These are phyloP conservation scores for Drosophila chauvacae DNA, from an alignment of 1,140 invertebrate species.

Conservation along the genomic window DNA sequence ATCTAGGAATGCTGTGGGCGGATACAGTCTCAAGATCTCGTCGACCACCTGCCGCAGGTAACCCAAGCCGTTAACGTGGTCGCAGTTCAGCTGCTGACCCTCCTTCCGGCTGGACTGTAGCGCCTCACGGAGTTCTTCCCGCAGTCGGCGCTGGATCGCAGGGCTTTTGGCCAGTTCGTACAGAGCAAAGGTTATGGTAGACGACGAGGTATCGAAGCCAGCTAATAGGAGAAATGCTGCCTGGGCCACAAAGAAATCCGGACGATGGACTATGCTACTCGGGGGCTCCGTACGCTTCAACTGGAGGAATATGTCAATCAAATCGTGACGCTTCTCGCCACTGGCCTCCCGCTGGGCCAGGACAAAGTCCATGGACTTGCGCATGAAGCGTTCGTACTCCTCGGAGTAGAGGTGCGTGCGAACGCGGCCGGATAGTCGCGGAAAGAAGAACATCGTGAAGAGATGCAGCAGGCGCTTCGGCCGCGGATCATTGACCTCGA, in stretches of 20 bases:
- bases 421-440: constrained; percentile 52
- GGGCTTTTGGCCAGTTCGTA: constrained; percentile 85
- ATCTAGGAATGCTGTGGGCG: constrained; percentile 86
- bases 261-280: constrained; percentile 46
- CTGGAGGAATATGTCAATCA: constrained; percentile 85
- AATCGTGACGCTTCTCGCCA: constrained; percentile 78
- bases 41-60: constrained; percentile 84
- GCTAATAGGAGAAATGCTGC: constrained; percentile 88
- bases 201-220: constrained; percentile 85
- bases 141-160: constrained; percentile 83
- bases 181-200: constrained; percentile 84
- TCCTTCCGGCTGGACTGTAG: constrained; percentile 63
- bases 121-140: constrained; percentile 79
- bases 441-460: constrained; percentile 83
- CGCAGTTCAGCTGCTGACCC: constrained; percentile 79
- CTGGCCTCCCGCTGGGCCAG: constrained; percentile 72
- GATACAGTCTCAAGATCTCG: constrained; percentile 87
- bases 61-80: constrained; percentile 79
- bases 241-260: constrained; percentile 87
- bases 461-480: constrained; percentile 70
- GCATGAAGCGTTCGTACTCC: constrained; percentile 78
- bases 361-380: constrained; percentile 73
- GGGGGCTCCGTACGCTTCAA: constrained; percentile 65
- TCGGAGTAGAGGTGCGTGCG: constrained; percentile 68
- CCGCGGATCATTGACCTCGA: constrained; percentile 84